phyloP scores from a whole-genome alignment of 2,113 vertebrate genomes.

The Etheostoma spectabile region DNA sequence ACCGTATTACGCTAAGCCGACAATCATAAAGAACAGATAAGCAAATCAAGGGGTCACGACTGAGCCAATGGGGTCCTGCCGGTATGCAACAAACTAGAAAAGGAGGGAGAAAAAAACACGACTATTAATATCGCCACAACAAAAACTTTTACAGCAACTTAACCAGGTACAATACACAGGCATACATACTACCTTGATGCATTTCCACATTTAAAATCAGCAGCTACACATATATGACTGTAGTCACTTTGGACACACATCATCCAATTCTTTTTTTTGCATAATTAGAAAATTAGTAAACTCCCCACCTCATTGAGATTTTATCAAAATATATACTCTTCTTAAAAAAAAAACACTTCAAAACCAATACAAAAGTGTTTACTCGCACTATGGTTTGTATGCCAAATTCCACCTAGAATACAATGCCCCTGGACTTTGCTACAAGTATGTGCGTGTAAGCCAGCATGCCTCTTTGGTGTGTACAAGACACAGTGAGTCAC shows the following conservation, averaged over 20 bases:
- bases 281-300: neutral
- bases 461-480: neutral
- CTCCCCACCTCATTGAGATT: neutral
- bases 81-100: slow-evolving; percentile 99
- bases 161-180: neutral
- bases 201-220: neutral
- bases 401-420: neutral
- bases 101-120: neutral
- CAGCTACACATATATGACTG: neutral
- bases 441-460: neutral
- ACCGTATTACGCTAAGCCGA: slow-evolving; percentile 98
- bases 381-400: neutral
- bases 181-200: neutral
- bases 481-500: slow-evolving; percentile 67
- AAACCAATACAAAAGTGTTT: neutral
- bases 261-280: too few species aligned
- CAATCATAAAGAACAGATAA: slow-evolving; percentile 98
- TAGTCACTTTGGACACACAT: neutral
- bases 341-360: neutral
- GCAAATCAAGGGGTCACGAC: slow-evolving; percentile 88
- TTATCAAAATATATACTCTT: neutral
- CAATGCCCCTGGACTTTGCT: slow-evolving; percentile 38
- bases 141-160: neutral
- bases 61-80: slow-evolving; percentile 96
- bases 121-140: neutral